phyloP scores from a whole-genome alignment of 2,113 vertebrate genomes.

The Nibea albiflora region DNA sequence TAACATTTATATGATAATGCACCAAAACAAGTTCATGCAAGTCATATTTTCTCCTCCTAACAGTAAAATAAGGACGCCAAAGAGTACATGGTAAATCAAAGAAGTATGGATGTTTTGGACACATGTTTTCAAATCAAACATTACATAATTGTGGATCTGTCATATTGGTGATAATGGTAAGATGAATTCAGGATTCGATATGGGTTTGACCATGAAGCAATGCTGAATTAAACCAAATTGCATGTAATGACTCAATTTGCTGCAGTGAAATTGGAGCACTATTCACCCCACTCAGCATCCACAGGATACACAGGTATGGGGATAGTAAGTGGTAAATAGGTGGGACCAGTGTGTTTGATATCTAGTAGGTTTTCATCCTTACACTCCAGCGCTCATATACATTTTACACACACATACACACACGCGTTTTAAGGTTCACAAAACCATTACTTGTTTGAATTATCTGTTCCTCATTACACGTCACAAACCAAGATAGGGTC shows the following conservation, averaged over 20 bases:
- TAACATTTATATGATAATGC: constrained; percentile 7
- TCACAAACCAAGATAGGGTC: constrained; percentile 8
- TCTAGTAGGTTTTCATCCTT: not conserved
- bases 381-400: not conserved
- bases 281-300: constrained; percentile 49
- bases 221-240: constrained; percentile 62
- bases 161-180: constrained; percentile 9
- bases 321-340: constrained; percentile 36
- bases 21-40: constrained; percentile 16
- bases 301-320: constrained; percentile 27
- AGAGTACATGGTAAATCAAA: not conserved
- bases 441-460: constrained; percentile 22
- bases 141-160: constrained; percentile 15
- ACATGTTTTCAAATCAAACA: constrained; percentile 15
- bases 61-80: not conserved
- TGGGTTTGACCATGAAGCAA: constrained; percentile 27
- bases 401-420: constrained; percentile 16
- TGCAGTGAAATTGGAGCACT: constrained; percentile 48
- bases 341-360: constrained; percentile 35
- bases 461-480: not conserved
- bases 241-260: constrained; percentile 65
- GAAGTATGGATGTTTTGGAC: not conserved
- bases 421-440: constrained; percentile 18
- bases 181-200: constrained; percentile 32
- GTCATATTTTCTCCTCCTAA: not conserved